Evolutionary conservation across 1,140 invertebrate genomes (phyloP), one percentile per base, ranked within the genome.

Genomic region (Dendroctonus valens): DNA sequence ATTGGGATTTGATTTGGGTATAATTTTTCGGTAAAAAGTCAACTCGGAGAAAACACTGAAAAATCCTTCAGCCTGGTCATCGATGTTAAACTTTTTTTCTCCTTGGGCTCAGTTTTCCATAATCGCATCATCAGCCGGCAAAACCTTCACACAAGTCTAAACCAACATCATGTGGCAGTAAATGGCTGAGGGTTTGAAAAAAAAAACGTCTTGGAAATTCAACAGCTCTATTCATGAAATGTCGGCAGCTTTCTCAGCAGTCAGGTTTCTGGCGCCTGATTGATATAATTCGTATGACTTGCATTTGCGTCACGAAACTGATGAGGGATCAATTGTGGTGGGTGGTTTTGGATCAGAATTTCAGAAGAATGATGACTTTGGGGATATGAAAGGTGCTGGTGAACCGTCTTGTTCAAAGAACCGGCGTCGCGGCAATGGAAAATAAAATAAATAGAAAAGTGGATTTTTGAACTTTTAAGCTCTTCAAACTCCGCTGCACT

Each of bases 221-320:
- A 42, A 60, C 58, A 50, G 58, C 40, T 60, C 58, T 60, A 60
- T 60, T 60, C 8, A 60, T 42, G 9, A 37, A 49, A 11, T 40
- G 58, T 60, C 44, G 49, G 50, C 59, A 49, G 50, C 12, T 40
- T 44, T 60, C 44, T 38, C 6, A 9, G 26, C 26, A 26, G 48
- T 26, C 14, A n/a, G 41, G n/a, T 52, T 52, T 53, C 4, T 53
- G 59, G 59, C 49, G 59, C 50, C 59, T 62, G 59, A 62, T 62
- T 62, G 59, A 62, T 62, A 53, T 62, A 62, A 62, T 62, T 62
- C 14, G n/a, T 14, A 52, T 62, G 59, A 62, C 59, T 62, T 62
- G 59, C 59, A 52, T 40, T 41, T 55, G 51, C 42, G 40, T 42
- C 42, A 15, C 11, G 9, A 14, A 42, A 9, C 14, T 62, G 59